Evolutionary conservation across 2,797 vertebrate species (phyloP).

Genomic region (Xerus rutilus): DNA sequence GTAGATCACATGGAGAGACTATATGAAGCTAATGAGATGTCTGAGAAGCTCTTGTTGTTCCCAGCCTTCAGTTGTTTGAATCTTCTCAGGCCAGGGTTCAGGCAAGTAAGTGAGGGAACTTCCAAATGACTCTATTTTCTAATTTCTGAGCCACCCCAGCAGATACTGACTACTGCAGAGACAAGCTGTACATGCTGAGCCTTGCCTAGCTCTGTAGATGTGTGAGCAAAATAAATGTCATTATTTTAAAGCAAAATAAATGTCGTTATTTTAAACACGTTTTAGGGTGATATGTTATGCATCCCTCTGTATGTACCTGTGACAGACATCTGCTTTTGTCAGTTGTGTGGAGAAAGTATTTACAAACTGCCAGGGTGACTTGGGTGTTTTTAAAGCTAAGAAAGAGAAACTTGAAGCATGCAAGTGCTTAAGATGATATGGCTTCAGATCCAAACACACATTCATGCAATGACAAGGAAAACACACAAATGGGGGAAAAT

Average conservation of each 20-base stretch:
- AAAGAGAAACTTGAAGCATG: not conserved
- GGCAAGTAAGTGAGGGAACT: not conserved
- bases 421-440: not conserved
- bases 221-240: not conserved
- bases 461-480: not conserved
- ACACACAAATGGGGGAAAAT: not conserved
- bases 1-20: not conserved
- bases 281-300: not conserved
- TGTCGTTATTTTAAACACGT: not conserved
- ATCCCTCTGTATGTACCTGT: not conserved
- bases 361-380: not conserved
- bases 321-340: not conserved
- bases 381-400: not conserved
- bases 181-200: not conserved
- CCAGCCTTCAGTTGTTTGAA: not conserved
- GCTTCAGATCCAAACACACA: constrained; percentile 5
- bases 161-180: not conserved
- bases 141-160: not conserved
- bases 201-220: not conserved
- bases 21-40: not conserved
- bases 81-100: not conserved
- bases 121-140: not conserved
- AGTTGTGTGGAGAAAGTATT: not conserved
- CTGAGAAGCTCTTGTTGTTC: not conserved
- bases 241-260: constrained; percentile 6